Evolutionary conservation across 2,888 invertebrate species (phyloP).

Genomic region (Onthophagus sagittarius): DNA sequence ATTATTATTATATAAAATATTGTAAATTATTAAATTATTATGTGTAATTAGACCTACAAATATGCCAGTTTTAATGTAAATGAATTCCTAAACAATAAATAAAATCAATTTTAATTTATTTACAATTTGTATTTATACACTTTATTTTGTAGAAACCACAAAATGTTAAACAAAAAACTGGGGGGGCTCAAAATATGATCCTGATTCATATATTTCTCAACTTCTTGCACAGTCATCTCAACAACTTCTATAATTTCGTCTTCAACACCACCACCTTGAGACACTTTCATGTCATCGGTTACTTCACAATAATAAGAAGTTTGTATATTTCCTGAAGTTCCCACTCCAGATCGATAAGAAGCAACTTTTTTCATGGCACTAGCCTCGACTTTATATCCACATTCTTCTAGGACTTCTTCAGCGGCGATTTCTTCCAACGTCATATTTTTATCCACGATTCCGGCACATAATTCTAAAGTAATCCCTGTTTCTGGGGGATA

Average conservation of each 20-base stretch:
- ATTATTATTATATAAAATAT: neutral
- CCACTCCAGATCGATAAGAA: slow-evolving; percentile 74
- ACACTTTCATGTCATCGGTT: slow-evolving; percentile 73
- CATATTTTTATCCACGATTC: slow-evolving; percentile 79
- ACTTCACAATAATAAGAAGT: slow-evolving; percentile 88
- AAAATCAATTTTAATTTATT: neutral
- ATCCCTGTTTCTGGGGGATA: slow-evolving; percentile 70
- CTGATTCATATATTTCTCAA: slow-evolving; percentile 54
- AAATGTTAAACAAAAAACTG: slow-evolving; percentile 70
- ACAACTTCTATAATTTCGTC: slow-evolving; percentile 90
- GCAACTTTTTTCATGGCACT: slow-evolving; percentile 59
- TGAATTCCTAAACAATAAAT: neutral
- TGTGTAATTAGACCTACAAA: neutral
- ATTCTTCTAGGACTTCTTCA: slow-evolving; percentile 86
- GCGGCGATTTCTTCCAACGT: slow-evolving; percentile 70
- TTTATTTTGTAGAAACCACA: slow-evolving; percentile 72
- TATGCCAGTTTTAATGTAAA: neutral
- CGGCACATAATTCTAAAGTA: slow-evolving; percentile 88
- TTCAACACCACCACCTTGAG: slow-evolving; percentile 76
- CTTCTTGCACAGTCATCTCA: slow-evolving; percentile 73
- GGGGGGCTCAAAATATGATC: slow-evolving; percentile 68
- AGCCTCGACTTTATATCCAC: slow-evolving; percentile 79
- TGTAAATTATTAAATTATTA: neutral
- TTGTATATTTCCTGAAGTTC: slow-evolving; percentile 72
- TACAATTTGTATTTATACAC: slow-evolving; percentile 13